Conservation (phyloP, 1,140 invertebrate genomes). For the Dendrolimus punctatus region DNA sequence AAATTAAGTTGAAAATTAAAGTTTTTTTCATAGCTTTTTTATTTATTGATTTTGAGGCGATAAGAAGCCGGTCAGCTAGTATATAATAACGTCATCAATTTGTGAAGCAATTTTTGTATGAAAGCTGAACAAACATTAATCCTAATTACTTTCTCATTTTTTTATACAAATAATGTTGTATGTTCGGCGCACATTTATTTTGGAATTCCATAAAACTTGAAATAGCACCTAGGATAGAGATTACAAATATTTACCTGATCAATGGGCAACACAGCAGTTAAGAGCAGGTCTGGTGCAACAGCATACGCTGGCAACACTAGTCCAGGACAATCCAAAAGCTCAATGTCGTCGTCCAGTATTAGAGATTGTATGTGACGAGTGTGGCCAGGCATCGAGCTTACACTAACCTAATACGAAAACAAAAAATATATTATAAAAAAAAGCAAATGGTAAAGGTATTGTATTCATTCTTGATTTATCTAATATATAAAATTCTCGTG, state of each 20-base stretch:
- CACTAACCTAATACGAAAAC: slow-evolving; percentile 75
- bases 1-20: too few species aligned
- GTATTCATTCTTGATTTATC: too few species aligned
- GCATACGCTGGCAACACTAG: slow-evolving; percentile 98
- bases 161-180: too few species aligned
- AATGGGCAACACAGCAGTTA: slow-evolving; percentile 96
- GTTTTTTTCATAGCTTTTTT: too few species aligned
- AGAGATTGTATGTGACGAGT: slow-evolving; percentile 95
- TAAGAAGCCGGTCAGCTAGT: too few species aligned
- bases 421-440: slow-evolving; percentile 4
- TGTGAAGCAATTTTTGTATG: too few species aligned
- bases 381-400: slow-evolving; percentile 97
- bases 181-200: too few species aligned
- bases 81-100: too few species aligned
- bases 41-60: too few species aligned
- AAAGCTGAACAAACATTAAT: background rate
- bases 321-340: slow-evolving; percentile 98
- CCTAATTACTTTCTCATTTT: background rate
- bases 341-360: slow-evolving; percentile 83
- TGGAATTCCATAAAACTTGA: too few species aligned
- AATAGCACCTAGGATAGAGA: background rate
- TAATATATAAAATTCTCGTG: slow-evolving; percentile 3
- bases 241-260: slow-evolving; percentile 80
- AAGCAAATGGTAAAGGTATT: too few species aligned
- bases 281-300: slow-evolving; percentile 89